These are phyloP conservation scores for Zhengitettix transpicula DNA, from an alignment of 2,888 invertebrate genomes.

Conservation along the genomic window DNA sequence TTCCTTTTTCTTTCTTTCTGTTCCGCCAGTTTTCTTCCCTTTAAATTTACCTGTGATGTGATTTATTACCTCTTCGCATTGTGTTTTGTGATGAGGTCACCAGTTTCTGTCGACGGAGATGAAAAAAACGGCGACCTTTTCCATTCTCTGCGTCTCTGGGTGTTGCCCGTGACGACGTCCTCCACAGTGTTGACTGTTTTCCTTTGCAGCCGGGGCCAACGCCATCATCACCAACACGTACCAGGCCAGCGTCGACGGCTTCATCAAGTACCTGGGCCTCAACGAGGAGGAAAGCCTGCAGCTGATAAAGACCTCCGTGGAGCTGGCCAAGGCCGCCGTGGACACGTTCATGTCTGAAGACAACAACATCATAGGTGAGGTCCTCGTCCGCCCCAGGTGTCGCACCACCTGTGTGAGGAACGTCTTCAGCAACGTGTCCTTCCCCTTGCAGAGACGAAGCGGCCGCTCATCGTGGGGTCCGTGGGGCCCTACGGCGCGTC, in stretches of 20 bases:
- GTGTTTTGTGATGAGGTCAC: too few species aligned
- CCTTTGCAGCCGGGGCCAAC: slow-evolving; percentile 63
- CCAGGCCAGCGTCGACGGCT: slow-evolving; percentile 67
- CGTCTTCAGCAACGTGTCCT: too few species aligned
- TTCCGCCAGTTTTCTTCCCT: too few species aligned
- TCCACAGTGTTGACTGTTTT: slow-evolving; percentile 10
- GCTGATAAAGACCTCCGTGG: slow-evolving; percentile 56
- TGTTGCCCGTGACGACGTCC: too few species aligned
- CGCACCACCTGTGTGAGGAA: too few species aligned
- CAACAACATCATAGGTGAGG: not conserved
- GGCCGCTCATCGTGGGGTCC: slow-evolving; percentile 65
- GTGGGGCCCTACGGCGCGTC: slow-evolving; percentile 88
- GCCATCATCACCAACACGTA: slow-evolving; percentile 79
- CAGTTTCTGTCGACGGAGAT: too few species aligned
- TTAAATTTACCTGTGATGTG: too few species aligned
- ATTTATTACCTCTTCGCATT: too few species aligned
- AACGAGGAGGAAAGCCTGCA: slow-evolving; percentile 47
- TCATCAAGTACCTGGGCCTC: slow-evolving; percentile 54
- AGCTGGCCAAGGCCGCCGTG: slow-evolving; percentile 55
- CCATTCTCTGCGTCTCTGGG: too few species aligned
- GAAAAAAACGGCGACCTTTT: too few species aligned
- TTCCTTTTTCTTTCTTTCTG: too few species aligned
- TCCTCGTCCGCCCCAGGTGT: not conserved
- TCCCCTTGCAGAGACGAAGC: not conserved
- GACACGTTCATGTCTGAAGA: slow-evolving; percentile 23